Evolutionary conservation across 2,797 vertebrate genomes (phyloP), one percentile per base, ranked within the genome.

Genomic region (Chelidonichthys spinosus): DNA sequence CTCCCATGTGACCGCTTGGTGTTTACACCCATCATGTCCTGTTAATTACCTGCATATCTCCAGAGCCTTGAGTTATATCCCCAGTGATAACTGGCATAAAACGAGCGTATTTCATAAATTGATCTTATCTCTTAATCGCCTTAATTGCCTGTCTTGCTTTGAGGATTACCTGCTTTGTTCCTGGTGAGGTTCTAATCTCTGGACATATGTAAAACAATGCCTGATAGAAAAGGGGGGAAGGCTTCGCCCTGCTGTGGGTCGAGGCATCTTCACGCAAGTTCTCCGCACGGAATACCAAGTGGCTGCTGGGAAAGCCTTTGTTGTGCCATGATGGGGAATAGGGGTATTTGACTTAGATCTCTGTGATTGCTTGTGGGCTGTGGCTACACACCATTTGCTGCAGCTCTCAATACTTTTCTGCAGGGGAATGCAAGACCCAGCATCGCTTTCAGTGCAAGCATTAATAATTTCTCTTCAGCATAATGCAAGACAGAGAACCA

Each of bases 321-420:
- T 93, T 89, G 84, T 92, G 78, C 85, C 77, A 82, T 72, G 78
- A 79, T 83, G 78, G 89, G 81, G 90, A 88, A 94, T 95, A 92
- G 86, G 93, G 94, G 94, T 94, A 92, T 94, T 92, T 93, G 86
- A 92, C 87, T 89, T 92, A 93, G 93, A 94, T 95, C 82, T 82
- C 14, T n/a, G 32, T 72, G 92, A 94, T 93, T 92, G 81, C 84
- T 81, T 52, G 63, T 72, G 73, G 68, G 74, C 79, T 89, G 80
- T 82, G 83, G 86, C 80, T 88, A 81, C 83, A 77, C 71, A 71
- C 68, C 73, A 86, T 85, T 69, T 69, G 59, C 68, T 63, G 71
- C 65, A 64, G 65, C 76, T 81, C 55, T 85, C 84, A 65, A 60
- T 73, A 60, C 25, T 44, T 80, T 58, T 86, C 61, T 82, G 55